phyloP scores from a whole-genome alignment of 2,888 invertebrate genomes.

The Physocephala rufipes region DNA sequence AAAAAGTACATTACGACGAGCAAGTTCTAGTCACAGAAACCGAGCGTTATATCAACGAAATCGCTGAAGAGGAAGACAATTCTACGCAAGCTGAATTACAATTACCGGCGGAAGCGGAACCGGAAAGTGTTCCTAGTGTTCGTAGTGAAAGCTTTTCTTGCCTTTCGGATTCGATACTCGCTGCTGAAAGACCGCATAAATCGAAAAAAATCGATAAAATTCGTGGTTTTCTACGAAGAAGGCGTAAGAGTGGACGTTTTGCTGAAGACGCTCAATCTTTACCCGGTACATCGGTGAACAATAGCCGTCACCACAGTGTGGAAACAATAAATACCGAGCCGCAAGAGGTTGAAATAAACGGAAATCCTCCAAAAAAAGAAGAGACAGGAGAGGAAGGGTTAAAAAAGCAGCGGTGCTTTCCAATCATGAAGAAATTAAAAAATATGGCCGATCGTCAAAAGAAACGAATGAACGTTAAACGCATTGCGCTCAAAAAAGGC shows the following conservation, averaged over 20 bases:
- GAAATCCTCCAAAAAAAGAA: conserved; percentile 42
- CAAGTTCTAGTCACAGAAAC: conserved; percentile 65
- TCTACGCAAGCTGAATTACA: conserved; percentile 45
- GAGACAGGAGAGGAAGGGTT: conserved; percentile 40
- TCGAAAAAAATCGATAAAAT: conserved; percentile 56
- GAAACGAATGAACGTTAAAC: conserved; percentile 67
- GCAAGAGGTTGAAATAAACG: conserved; percentile 44
- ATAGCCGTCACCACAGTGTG: conserved; percentile 56
- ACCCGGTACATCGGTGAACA: conserved; percentile 58
- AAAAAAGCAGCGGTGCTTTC: conserved; percentile 66
- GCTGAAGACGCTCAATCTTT: conserved; percentile 61
- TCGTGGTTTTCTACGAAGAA: conserved; percentile 70
- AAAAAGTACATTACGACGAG: conserved; percentile 66
- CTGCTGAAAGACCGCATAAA: conserved; percentile 58
- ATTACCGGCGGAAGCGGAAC: conserved; percentile 46
- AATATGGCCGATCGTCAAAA: conserved; percentile 72
- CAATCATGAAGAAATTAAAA: conserved; percentile 73
- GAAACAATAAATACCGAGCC: conserved; percentile 40
- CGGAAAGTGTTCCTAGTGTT: conserved; percentile 51
- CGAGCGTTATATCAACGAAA: conserved; percentile 64
- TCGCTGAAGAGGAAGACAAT: conserved; percentile 59
- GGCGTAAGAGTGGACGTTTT: conserved; percentile 60
- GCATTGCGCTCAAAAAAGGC: conserved; percentile 60
- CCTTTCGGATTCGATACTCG: conserved; percentile 62
- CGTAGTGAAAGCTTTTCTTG: conserved; percentile 64